These are phyloP conservation scores for Scaptomyza flava DNA, from an alignment of 2,888 invertebrate genomes.

Conservation along the genomic window DNA sequence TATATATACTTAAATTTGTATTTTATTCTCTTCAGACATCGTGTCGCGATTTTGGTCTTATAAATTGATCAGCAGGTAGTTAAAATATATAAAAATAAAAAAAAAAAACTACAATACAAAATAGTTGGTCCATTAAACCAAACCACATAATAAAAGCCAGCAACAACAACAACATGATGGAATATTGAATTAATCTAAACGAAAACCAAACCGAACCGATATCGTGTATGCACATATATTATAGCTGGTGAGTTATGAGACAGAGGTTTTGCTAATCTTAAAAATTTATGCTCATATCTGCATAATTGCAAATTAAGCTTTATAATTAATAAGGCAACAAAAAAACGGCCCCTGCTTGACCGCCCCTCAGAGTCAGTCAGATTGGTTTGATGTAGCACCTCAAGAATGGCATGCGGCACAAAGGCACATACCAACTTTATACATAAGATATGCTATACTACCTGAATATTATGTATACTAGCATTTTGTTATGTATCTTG, in stretches of 20 bases:
- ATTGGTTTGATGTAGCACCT: slow-evolving; percentile 68
- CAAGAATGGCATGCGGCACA: slow-evolving; percentile 45
- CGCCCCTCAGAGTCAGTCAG: too few relatives aligned
- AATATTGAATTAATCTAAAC: slow-evolving; percentile 60
- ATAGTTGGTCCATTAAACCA: slow-evolving; percentile 50
- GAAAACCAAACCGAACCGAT: slow-evolving; percentile 31
- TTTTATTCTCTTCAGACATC: slow-evolving; percentile 49
- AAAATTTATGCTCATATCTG: slow-evolving; percentile 74
- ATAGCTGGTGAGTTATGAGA: slow-evolving; percentile 70
- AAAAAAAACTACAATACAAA: slow-evolving; percentile 22
- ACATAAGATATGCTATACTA: not conserved
- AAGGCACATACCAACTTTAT: too few relatives aligned
- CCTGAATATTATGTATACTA: slow-evolving; percentile 13
- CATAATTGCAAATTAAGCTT: slow-evolving; percentile 79
- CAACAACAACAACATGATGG: slow-evolving; percentile 50
- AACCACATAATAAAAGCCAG: slow-evolving; percentile 26
- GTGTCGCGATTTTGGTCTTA: slow-evolving; percentile 53
- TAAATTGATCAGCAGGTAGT: slow-evolving; percentile 40
- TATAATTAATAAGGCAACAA: slow-evolving; percentile 73
- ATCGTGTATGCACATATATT: slow-evolving; percentile 71
- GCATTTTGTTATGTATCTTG: slow-evolving; percentile 37
- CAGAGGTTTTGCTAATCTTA: slow-evolving; percentile 55
- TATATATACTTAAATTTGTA: not conserved
- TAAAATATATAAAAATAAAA: slow-evolving; percentile 2
- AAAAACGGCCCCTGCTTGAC: slow-evolving; percentile 39